Conservation (phyloP, 2,113 vertebrate species). For the Xerus inauris region DNA sequence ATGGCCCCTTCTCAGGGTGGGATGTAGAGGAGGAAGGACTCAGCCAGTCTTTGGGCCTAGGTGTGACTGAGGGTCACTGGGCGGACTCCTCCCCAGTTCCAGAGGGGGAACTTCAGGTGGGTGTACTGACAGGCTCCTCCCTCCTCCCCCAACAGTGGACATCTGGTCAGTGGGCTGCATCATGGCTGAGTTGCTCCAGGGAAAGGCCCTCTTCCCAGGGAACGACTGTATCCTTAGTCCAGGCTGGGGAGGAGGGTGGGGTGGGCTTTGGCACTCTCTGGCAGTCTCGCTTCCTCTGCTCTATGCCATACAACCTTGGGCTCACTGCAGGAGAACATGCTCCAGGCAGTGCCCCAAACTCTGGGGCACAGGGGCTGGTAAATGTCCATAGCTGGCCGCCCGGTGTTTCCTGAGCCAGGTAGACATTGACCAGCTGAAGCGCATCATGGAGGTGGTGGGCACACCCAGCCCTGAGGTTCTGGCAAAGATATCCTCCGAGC, state of each 20-base stretch:
- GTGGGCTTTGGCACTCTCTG: background rate
- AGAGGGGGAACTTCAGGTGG: background rate
- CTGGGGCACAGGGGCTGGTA: background rate
- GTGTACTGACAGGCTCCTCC: background rate
- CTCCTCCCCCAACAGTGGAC: conserved; percentile 90
- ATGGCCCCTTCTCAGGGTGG: background rate
- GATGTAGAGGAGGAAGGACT: background rate
- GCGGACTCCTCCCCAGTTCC: background rate
- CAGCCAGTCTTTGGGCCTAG: background rate
- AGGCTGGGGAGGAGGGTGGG: background rate
- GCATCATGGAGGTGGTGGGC: conserved; percentile 99
- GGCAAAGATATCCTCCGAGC: conserved; percentile 98
- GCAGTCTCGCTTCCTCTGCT: background rate
- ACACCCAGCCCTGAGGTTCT: conserved; percentile 96
- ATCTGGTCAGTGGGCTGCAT: conserved; percentile 99
- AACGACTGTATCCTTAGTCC: conserved; percentile 97
- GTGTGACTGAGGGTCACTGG: background rate
- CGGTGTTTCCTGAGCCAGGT: conserved; percentile 84
- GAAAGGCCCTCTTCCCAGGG: conserved; percentile 97
- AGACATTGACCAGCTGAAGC: conserved; percentile 98
- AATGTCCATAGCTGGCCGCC: background rate
- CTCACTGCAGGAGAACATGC: background rate
- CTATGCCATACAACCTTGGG: background rate
- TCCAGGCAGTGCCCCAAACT: background rate
- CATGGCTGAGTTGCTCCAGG: conserved; percentile 98